These are phyloP conservation scores for Sciurus vulgaris DNA, from an alignment of 2,797 vertebrate genomes.

Conservation along the genomic window DNA sequence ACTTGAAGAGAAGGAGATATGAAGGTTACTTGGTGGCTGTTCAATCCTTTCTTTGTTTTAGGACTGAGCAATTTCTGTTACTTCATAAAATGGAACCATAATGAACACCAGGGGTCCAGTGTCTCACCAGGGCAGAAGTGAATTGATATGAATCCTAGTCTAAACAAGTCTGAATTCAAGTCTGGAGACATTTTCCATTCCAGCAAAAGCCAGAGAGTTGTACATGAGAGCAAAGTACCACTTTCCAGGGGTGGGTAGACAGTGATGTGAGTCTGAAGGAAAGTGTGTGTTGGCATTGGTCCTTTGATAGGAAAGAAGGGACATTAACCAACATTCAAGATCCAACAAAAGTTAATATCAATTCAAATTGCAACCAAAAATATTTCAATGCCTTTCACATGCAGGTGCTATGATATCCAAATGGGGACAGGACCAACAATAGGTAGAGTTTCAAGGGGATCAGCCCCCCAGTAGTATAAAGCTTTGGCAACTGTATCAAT, in stretches of 20 bases:
- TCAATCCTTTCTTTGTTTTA: constrained; percentile 16
- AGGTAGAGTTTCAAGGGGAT: background rate
- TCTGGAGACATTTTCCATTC: constrained; percentile 22
- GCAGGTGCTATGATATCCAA: background rate
- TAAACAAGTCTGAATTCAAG: background rate
- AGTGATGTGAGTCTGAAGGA: background rate
- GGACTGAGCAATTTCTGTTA: background rate
- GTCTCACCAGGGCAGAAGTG: background rate
- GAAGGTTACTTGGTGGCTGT: background rate
- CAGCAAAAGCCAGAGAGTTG: background rate
- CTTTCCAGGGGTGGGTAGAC: background rate
- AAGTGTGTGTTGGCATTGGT: background rate
- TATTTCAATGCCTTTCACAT: background rate
- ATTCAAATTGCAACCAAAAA: background rate
- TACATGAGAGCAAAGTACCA: background rate
- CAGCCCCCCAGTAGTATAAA: background rate
- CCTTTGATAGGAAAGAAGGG: background rate
- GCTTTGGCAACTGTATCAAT: background rate
- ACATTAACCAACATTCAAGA: background rate
- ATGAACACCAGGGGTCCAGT: background rate
- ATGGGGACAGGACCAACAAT: background rate
- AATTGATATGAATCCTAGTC: background rate
- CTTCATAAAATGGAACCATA: background rate
- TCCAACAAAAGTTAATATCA: background rate
- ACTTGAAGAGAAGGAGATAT: background rate